Evolutionary conservation across 2,888 invertebrate genomes (phyloP).

Genomic region (Neoscelio sp.): DNA sequence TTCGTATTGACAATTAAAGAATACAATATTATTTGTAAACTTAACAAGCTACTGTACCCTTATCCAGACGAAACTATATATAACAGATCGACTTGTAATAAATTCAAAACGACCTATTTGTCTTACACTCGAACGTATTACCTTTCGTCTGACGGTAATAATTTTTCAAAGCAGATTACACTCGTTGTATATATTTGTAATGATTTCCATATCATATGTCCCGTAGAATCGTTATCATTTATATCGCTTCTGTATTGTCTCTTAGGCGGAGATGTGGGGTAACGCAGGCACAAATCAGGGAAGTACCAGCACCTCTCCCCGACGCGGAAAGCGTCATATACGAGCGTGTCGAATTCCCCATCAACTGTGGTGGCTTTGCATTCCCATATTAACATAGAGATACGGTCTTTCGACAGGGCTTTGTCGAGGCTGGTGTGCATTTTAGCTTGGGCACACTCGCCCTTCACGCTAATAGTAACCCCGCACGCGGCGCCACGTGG

Average conservation of each 20-base stretch:
- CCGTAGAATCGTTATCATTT: slow-evolving; percentile 54
- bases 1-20: too few species aligned
- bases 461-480: slow-evolving; percentile 78
- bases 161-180: slow-evolving; percentile 3
- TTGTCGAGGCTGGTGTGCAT: slow-evolving; percentile 69
- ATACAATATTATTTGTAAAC: too few species aligned
- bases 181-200: slow-evolving; percentile 28
- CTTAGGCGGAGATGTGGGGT: slow-evolving; percentile 73
- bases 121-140: too few species aligned
- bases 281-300: slow-evolving; percentile 58
- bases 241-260: slow-evolving; percentile 72
- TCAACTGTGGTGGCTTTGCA: slow-evolving; percentile 73
- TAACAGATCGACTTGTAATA: too few species aligned
- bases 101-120: too few species aligned
- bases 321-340: slow-evolving; percentile 73
- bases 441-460: slow-evolving; percentile 70
- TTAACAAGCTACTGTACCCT: too few species aligned
- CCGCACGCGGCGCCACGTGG: slow-evolving; percentile 82
- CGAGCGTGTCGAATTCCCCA: slow-evolving; percentile 79
- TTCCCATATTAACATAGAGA: slow-evolving; percentile 82
- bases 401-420: slow-evolving; percentile 77
- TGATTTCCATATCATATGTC: slow-evolving; percentile 49
- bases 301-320: slow-evolving; percentile 56
- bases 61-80: too few species aligned
- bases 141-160: background rate